Conservation (phyloP, 2,888 invertebrate genomes). For the Leptopilina myrica region DNA sequence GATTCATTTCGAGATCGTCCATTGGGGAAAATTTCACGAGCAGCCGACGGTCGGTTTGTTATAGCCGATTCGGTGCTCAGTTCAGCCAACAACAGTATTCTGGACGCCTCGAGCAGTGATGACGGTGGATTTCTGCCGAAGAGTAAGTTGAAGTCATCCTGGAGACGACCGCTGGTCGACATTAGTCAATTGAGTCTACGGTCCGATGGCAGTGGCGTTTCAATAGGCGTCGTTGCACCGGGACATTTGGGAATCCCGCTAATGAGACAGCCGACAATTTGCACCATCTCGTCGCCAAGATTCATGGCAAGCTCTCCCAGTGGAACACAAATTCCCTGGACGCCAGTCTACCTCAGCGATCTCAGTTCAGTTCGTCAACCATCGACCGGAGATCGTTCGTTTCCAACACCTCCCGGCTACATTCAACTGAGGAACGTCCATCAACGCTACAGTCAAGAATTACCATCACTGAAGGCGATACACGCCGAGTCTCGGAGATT, state of each 20-base stretch:
- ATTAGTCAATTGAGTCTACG: slow-evolving; percentile 84
- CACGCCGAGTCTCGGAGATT: slow-evolving; percentile 84
- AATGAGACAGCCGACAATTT: slow-evolving; percentile 53
- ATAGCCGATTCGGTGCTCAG: slow-evolving; percentile 79
- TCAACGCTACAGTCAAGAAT: slow-evolving; percentile 84
- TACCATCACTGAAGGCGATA: slow-evolving; percentile 84
- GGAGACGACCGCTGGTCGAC: slow-evolving; percentile 82
- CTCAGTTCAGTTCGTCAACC: slow-evolving; percentile 91
- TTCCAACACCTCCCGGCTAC: slow-evolving; percentile 77
- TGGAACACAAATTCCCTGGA: slow-evolving; percentile 83
- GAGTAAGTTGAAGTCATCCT: slow-evolving; percentile 79
- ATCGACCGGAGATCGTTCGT: slow-evolving; percentile 87
- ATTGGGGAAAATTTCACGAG: slow-evolving; percentile 84
- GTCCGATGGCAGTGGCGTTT: slow-evolving; percentile 82
- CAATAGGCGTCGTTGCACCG: slow-evolving; percentile 61
- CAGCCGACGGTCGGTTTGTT: slow-evolving; percentile 87
- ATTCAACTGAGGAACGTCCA: slow-evolving; percentile 83
- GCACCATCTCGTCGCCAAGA: slow-evolving; percentile 55
- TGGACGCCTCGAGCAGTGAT: slow-evolving; percentile 85
- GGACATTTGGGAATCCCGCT: slow-evolving; percentile 58
- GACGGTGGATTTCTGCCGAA: slow-evolving; percentile 90
- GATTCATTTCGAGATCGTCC: slow-evolving; percentile 75
- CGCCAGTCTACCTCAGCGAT: slow-evolving; percentile 89
- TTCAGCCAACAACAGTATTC: slow-evolving; percentile 79
- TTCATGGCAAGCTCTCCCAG: slow-evolving; percentile 78